Percentiles rank a stretch among this genome's conserved stretches.
phyloP scores from a whole-genome alignment of 1,140 invertebrate genomes.

The Trinorchestia longiramus region DNA sequence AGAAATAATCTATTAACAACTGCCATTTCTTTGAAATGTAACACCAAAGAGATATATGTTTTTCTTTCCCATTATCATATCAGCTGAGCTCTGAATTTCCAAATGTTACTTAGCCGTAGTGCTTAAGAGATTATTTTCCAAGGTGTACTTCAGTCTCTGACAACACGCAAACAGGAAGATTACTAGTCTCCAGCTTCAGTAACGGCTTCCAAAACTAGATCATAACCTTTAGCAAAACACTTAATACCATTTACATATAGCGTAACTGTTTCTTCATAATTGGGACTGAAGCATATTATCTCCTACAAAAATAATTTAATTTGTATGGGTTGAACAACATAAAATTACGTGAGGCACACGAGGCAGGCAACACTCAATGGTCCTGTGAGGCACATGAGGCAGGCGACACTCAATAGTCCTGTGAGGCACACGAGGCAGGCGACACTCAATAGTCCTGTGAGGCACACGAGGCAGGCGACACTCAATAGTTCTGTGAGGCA shows the following conservation, averaged over 20 bases:
- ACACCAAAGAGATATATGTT: not conserved
- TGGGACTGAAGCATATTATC: not conserved
- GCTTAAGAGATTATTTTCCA: not conserved
- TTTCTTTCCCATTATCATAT: not conserved
- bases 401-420: too few relatives aligned
- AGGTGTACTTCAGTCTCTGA: not conserved
- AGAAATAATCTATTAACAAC: not conserved
- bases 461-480: too few relatives aligned
- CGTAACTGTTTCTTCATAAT: not conserved
- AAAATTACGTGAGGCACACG: too few relatives aligned
- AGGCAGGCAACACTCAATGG: too few relatives aligned
- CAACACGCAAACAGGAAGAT: not conserved
- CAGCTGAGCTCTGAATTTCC: not conserved
- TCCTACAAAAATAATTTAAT: not conserved
- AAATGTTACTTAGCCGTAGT: not conserved
- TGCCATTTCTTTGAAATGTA: not conserved
- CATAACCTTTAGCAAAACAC: not conserved
- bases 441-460: too few relatives aligned
- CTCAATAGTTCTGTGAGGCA: too few relatives aligned
- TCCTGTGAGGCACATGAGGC: too few relatives aligned
- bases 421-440: too few relatives aligned
- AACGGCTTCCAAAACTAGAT: not conserved
- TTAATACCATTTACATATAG: not conserved
- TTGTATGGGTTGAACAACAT: too few relatives aligned
- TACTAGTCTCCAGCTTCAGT: not conserved